Conservation (phyloP, 2,797 vertebrate genomes). For the Telmatherina bonti region DNA sequence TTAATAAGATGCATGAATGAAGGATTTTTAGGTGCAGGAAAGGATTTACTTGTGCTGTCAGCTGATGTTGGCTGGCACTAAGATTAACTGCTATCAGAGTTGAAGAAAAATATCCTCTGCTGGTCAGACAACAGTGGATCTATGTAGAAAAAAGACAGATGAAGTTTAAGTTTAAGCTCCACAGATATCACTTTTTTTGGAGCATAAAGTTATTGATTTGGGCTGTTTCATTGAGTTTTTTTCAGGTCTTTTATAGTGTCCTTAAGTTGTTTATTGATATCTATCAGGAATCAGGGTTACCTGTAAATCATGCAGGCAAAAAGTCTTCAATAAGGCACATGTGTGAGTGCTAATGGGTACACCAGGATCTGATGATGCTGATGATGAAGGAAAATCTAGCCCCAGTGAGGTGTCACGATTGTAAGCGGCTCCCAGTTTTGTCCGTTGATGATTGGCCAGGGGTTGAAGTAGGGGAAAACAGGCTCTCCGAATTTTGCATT, state of each 20-base stretch:
- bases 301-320: neutral
- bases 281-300: neutral
- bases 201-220: neutral
- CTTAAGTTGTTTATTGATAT: neutral
- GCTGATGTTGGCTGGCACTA: neutral
- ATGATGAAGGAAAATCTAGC: slow-evolving; percentile 18
- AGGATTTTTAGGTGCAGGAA: too few relatives aligned
- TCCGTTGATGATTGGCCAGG: slow-evolving; percentile 83
- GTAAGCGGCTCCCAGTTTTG: slow-evolving; percentile 80
- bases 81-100: neutral
- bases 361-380: neutral
- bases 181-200: neutral
- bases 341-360: slow-evolving; percentile 21
- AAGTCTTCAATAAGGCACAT: slow-evolving; percentile 9
- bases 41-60: neutral
- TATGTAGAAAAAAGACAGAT: neutral
- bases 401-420: slow-evolving; percentile 67
- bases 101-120: neutral
- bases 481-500: slow-evolving; percentile 76
- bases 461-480: slow-evolving; percentile 83
- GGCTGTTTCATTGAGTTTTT: slow-evolving; percentile 2
- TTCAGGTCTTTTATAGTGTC: neutral
- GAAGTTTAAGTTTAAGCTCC: neutral
- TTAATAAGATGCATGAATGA: neutral
- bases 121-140: neutral